Conservation (phyloP, 2,888 invertebrate genomes). For the Aproaerema taeniolella region DNA sequence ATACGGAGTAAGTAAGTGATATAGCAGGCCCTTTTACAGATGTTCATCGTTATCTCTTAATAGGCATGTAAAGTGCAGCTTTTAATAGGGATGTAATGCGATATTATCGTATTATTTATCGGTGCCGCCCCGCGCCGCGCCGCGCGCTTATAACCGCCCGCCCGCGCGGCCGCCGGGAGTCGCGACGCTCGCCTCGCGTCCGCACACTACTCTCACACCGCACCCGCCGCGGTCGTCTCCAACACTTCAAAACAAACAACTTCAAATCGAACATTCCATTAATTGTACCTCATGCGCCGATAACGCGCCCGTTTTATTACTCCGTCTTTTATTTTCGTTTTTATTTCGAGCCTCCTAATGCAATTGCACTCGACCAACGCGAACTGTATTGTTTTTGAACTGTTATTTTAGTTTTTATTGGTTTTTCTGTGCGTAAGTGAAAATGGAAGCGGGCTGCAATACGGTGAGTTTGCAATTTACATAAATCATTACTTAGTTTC, state of each 20-base stretch:
- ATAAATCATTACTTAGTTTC: conserved; percentile 18
- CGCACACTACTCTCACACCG: conserved; percentile 38
- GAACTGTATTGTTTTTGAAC: conserved; percentile 53
- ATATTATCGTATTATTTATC: conserved; percentile 63
- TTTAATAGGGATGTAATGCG: conserved; percentile 59
- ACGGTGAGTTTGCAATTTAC: conserved; percentile 51
- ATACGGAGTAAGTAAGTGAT: no score
- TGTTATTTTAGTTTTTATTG: conserved; percentile 55
- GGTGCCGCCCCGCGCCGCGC: conserved; percentile 43
- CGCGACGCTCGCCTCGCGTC: conserved; percentile 38
- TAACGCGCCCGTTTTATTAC: conserved; percentile 65
- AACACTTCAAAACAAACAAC: conserved; percentile 24
- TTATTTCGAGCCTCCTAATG: conserved; percentile 67
- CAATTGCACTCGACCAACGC: conserved; percentile 69
- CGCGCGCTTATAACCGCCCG: conserved; percentile 49
- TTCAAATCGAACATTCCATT: conserved; percentile 64
- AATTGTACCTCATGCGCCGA: conserved; percentile 61
- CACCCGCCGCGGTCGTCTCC: conserved; percentile 36
- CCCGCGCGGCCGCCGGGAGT: conserved; percentile 32
- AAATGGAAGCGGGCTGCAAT: conserved; percentile 41
- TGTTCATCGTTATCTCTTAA: conserved; percentile 52
- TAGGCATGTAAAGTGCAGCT: conserved; percentile 53
- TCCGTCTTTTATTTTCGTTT: conserved; percentile 59
- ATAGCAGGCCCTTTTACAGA: conserved; percentile 47
- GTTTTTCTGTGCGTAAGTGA: conserved; percentile 58